These are phyloP conservation scores for Phaethon lepturus DNA, from an alignment of 2,113 vertebrate genomes.

Conservation along the genomic window DNA sequence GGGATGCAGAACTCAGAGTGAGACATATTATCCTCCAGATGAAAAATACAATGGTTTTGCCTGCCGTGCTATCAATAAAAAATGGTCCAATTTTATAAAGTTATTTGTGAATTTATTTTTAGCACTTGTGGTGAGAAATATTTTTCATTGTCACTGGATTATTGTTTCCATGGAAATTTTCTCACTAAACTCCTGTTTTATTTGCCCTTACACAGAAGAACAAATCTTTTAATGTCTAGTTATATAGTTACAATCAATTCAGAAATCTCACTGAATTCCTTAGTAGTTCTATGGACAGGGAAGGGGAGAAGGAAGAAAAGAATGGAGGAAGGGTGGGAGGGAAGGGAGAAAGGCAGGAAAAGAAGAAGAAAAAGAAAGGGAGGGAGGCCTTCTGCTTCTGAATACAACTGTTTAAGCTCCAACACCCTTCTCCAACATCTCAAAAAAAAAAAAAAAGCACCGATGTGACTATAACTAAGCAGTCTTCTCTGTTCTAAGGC, in stretches of 20 bases:
- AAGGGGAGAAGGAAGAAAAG: background rate
- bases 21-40: background rate
- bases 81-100: background rate
- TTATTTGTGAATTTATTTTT: constrained; percentile 52
- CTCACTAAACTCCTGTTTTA: constrained; percentile 9
- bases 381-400: background rate
- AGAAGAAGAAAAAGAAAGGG: background rate
- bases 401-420: background rate
- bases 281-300: background rate
- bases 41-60: background rate
- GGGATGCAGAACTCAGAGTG: background rate
- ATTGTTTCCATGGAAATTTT: constrained; percentile 64
- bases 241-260: background rate
- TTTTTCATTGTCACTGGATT: constrained; percentile 22
- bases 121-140: background rate
- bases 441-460: no score
- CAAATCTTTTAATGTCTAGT: background rate
- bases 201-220: constrained; percentile 3
- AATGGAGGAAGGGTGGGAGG: background rate
- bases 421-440: background rate
- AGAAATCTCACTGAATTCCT: background rate
- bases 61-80: background rate
- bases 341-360: background rate
- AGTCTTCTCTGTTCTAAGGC: background rate
- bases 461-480: background rate